A percentile compares a stretch with the other conserved stretches of the same genome.
Evolutionary conservation across 2,888 invertebrate species (phyloP).

Genomic region (Kryphioiulus occultus): DNA sequence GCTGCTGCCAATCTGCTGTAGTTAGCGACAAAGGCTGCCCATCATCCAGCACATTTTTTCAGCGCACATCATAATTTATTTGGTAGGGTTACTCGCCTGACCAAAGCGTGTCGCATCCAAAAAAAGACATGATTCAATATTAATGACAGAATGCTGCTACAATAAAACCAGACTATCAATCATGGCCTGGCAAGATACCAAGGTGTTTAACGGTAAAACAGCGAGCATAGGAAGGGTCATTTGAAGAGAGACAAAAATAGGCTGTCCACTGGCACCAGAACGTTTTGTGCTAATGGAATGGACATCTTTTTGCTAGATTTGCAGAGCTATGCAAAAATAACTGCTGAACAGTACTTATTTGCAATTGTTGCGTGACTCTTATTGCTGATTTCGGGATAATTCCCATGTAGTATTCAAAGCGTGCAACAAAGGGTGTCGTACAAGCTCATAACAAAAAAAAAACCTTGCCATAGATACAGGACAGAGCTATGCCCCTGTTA

Average conservation of each 20-base stretch:
- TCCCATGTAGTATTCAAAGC: not conserved
- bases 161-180: not conserved
- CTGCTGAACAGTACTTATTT: not conserved
- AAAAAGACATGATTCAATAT: slow-evolving; percentile 12
- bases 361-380: not conserved
- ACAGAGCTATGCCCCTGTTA: not conserved
- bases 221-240: not conserved
- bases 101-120: not conserved
- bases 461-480: not conserved
- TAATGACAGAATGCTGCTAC: not conserved
- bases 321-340: not conserved
- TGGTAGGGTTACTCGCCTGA: not conserved
- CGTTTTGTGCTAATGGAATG: not conserved
- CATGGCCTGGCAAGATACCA: not conserved
- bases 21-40: not conserved
- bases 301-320: not conserved
- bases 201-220: not conserved
- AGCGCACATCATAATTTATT: not conserved
- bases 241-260: not conserved
- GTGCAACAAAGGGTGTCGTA: not conserved
- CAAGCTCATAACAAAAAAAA: not conserved
- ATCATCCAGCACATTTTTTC: not conserved
- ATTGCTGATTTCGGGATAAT: not conserved
- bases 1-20: not conserved
- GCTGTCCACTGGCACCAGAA: not conserved